These are phyloP conservation scores for Syngnathus typhle DNA, from an alignment of 2,113 vertebrate genomes.

Conservation along the genomic window DNA sequence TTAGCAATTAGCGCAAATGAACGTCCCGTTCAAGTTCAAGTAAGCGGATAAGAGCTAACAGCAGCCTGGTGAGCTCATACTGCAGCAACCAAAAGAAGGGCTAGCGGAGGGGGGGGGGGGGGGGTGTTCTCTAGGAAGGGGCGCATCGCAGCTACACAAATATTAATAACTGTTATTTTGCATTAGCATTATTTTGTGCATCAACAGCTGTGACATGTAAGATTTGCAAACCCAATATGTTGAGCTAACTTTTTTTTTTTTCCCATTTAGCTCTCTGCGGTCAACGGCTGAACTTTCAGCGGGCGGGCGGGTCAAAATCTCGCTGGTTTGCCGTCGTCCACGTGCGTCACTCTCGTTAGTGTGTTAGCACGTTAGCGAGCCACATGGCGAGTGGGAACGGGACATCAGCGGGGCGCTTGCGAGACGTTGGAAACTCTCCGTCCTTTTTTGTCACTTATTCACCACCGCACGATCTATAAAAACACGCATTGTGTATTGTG, in stretches of 20 bases:
- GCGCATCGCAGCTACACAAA: constrained; percentile 8
- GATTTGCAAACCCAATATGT: background rate
- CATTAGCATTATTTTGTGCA: too few relatives aligned
- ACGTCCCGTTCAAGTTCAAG: constrained; percentile 43
- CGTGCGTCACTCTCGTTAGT: constrained; percentile 7
- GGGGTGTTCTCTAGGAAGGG: constrained; percentile 2
- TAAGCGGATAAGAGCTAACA: constrained; percentile 10
- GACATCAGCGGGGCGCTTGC: constrained; percentile 1
- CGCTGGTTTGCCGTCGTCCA: background rate
- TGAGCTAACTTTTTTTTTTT: too few relatives aligned
- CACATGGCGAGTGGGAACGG: constrained; percentile 8
- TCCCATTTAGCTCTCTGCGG: background rate
- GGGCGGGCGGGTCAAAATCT: background rate
- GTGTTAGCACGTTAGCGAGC: constrained; percentile 7
- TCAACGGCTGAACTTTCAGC: background rate
- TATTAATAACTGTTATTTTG: too few relatives aligned
- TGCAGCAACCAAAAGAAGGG: constrained; percentile 50
- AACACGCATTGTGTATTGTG: background rate
- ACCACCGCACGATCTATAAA: background rate
- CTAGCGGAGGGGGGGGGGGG: background rate
- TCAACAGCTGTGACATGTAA: too few relatives aligned
- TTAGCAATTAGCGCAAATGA: constrained; percentile 18
- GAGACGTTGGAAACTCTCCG: background rate
- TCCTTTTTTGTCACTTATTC: constrained; percentile 1
- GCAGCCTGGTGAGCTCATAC: constrained; percentile 58